Base-by-base conservation (phyloP, 2,888 invertebrate genomes). In the Piscicola geometra region DNA sequence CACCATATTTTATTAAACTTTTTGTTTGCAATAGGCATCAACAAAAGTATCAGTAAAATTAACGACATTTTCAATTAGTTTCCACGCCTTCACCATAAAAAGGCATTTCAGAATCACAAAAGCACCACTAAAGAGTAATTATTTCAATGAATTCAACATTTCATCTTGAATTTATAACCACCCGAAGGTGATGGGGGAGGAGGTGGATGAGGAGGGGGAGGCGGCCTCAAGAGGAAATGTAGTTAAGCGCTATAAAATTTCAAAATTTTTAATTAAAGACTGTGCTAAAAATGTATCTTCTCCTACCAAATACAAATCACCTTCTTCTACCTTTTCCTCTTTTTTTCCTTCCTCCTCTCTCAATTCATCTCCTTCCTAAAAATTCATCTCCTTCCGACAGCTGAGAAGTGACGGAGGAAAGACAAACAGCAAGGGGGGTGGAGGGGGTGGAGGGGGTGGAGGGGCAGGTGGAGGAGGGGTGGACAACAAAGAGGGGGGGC, bases 351-450 rank as follows among this genome's bases (percentile, higher is more conserved):
- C n/a, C n/a, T 56, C 60, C n/a, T 15, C 60, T n/a, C 25, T 56
- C 60, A 9, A 18, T 21, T 21, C 60, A 18, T 56, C 60, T 25
- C 41, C 41, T 41, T 41, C 41, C n/a, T n/a, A n/a, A n/a, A n/a
- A n/a, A n/a, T 41, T 9, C 41, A 41, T 41, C 41, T 41, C 41
- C 5, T 15, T 74, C 2, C 30, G 28, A 0, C 77, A 85, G 83
- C 89, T 92, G 67, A 88, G 93, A 78, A 88, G 88, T 77, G 89
- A 89, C 78, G 91, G 93, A 52, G n/a, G n/a, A n/a, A n/a, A n/a
- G n/a, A n/a, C n/a, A n/a, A n/a, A n/a, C n/a, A n/a, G n/a, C n/a
- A n/a, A n/a, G n/a, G n/a, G n/a, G n/a, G n/a, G n/a, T n/a, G n/a
- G n/a, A n/a, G n/a, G n/a, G n/a, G n/a, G n/a, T n/a, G n/a, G n/a